Evolutionary conservation across 2,797 vertebrate species (phyloP), one percentile per base, ranked within the genome.

Genomic region (Myotis vivesi): DNA sequence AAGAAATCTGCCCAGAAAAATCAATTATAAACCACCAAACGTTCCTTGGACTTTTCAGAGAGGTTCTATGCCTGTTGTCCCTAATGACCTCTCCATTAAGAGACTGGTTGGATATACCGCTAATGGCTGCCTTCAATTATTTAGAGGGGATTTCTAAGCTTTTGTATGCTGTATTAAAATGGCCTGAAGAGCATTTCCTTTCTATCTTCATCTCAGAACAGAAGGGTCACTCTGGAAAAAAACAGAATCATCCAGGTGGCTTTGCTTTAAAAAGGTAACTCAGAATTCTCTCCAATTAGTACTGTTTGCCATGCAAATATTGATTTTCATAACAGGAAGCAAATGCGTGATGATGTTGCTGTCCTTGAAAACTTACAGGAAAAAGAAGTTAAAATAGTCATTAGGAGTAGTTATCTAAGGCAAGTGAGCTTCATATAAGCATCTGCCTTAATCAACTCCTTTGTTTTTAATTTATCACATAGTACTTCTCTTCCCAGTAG

Each of bases 51-150:
- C 95, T 94, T 97, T 81, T 96, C 66, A 88, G 62, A 96, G 76
- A 92, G 57, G 49, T 97, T 97, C 91, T 97, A 49, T 73, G 75
- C 68, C 46, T 73, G 13, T 28, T 94, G 89, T 94, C 79, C 73
- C 57, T 92, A 46, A 89, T 77, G 92, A 87, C 94, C 92, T 96
- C 91, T 97, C 95, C 94, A 36, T 97, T 97, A 97, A 92, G 80
- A 96, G 89, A 95, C 75, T 69, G 9, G 30, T 88, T 97, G 94
- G 85, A 82, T 97, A 11, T 44, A 71, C 55, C 97, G 46, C 95
- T 97, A 97, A 98, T 98, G 38, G 77, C 82, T 92, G 30, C 81
- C 38, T 85, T 98, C 95, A 98, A 59, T 98, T 98, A 97, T 97
- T 97, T 98, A 97, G 49, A 96, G 81, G 84, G 41, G 59, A 85